These are phyloP conservation scores for Lycocorax pyrrhopterus DNA, from an alignment of 2,113 vertebrate species.

Conservation along the genomic window DNA sequence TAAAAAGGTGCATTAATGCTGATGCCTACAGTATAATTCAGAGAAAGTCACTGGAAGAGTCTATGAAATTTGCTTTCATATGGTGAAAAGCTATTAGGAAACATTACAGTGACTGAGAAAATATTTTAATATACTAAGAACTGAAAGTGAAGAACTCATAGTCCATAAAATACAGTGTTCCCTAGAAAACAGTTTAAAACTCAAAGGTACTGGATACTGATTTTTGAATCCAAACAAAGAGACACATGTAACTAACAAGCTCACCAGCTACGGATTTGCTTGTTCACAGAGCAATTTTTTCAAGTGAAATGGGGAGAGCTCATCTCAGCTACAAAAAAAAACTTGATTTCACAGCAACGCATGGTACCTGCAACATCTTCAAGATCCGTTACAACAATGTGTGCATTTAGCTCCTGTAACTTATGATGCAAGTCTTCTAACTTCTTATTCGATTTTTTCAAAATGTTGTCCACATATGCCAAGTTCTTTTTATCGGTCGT, in stretches of 20 bases:
- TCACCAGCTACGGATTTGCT: neutral
- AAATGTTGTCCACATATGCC: constrained; percentile 97
- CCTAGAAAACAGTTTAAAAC: neutral
- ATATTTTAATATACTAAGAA: neutral
- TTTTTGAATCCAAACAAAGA: neutral
- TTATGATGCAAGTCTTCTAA: constrained; percentile 96
- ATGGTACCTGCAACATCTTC: constrained; percentile 90
- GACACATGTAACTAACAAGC: neutral
- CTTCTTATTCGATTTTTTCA: constrained; percentile 98
- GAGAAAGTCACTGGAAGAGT: neutral
- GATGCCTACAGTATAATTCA: neutral
- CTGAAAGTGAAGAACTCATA: neutral
- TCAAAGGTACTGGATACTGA: neutral
- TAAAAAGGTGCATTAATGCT: neutral
- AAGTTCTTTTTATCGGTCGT: constrained; percentile 99
- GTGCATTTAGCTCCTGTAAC: constrained; percentile 95
- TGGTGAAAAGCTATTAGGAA: neutral
- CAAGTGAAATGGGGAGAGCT: neutral
- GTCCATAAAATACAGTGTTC: neutral
- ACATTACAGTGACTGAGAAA: neutral
- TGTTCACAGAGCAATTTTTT: neutral
- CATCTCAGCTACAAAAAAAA: neutral
- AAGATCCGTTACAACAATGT: constrained; percentile 94
- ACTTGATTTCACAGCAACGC: neutral
- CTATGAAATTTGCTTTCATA: neutral